Evolutionary conservation across 35 echinoderm and acorn worm species (phyloP), one percentile per base, ranked within the genome.

Genomic region (Heliocidaris erythrogramma): DNA sequence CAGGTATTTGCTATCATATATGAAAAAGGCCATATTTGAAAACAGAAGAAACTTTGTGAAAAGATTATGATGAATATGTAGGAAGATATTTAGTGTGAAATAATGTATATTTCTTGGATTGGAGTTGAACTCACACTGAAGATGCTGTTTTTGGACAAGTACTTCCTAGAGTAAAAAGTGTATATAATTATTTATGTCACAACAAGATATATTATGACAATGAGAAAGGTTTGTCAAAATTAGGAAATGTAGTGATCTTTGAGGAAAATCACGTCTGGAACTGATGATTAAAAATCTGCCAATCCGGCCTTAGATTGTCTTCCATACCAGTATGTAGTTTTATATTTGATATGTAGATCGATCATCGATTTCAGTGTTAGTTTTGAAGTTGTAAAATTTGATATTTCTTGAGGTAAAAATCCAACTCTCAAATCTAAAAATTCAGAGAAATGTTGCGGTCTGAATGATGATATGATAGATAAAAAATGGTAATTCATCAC

Each of bases 71-170:
- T 78, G 65, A 27, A n/a, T 0, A 27, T 7, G 0, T 71, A 78
- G 65, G 65, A 78, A 78, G 65, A 78, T 27, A 2, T 42, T 78
- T 78, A 78, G 65, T 78, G 65, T 78, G 65, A 78, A 78, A 78
- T 78, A 78, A 78, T 78, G 65, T 78, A 78, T 27, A 78, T 78
- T 78, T 78, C 65, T 78, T 78, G 65, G 65, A 78, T 78, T 78
- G 65, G 65, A 78, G 65, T 78, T 78, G 1, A 78, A 24, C 65
- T 78, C 65, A 78, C 18, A 78, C 65, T 24, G 21, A 24, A 78
- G 21, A 5, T 78, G 27, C 65, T 5, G 65, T 78, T 27, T 42
- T 5, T 78, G 65, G 61, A n/a, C 65, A 27, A 78, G 65, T 78
- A 78, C 65, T 78, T 78, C 21, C 65, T 78, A 78, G 65, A 78